Evolutionary conservation across 2,113 vertebrate genomes (phyloP).

Genomic region (Monopterus albus): DNA sequence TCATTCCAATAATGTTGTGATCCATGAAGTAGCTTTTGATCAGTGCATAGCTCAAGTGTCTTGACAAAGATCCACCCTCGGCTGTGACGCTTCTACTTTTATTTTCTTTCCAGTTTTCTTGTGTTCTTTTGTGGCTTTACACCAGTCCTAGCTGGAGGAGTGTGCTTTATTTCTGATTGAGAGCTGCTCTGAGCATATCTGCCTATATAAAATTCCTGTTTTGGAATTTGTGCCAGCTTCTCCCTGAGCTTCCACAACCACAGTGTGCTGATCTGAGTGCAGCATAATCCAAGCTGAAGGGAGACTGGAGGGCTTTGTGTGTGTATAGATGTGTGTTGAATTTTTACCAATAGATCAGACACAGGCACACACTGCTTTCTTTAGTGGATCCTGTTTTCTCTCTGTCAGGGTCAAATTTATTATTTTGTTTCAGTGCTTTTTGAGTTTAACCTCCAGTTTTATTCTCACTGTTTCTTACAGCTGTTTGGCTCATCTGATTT

Average conservation of each 20-base stretch:
- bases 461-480: slow-evolving; percentile 28
- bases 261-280: slow-evolving; percentile 41
- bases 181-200: slow-evolving; percentile 51
- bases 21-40: slow-evolving; percentile 29
- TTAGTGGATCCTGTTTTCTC: background rate
- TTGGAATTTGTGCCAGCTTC: slow-evolving; percentile 31
- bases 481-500: slow-evolving; percentile 25
- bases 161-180: slow-evolving; percentile 34
- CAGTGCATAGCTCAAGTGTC: slow-evolving; percentile 10
- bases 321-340: background rate
- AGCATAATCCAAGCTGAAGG: slow-evolving; percentile 48
- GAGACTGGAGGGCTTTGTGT: slow-evolving; percentile 34
- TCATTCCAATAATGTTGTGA: slow-evolving; percentile 22
- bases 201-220: slow-evolving; percentile 38
- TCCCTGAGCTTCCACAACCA: slow-evolving; percentile 40
- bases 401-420: slow-evolving; percentile 30
- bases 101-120: background rate
- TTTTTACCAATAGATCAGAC: slow-evolving; percentile 25
- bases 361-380: slow-evolving; percentile 17
- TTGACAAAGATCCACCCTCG: slow-evolving; percentile 6
- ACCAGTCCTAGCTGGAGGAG: background rate
- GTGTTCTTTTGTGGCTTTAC: slow-evolving; percentile 14
- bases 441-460: slow-evolving; percentile 27
- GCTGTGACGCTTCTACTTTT: background rate
- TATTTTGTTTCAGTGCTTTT: slow-evolving; percentile 46